Base-by-base conservation (phyloP, 2,888 invertebrate genomes). In the Galeruca laticollis region DNA sequence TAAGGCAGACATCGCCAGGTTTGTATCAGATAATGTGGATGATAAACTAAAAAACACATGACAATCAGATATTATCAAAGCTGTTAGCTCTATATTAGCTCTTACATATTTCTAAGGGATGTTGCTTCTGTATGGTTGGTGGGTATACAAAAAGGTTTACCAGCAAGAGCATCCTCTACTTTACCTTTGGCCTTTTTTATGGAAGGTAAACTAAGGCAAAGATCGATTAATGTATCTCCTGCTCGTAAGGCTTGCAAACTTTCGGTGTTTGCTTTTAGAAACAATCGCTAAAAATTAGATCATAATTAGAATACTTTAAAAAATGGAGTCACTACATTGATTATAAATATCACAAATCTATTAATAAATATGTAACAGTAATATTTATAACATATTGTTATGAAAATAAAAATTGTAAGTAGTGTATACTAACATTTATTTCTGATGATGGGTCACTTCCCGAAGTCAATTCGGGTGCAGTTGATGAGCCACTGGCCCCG, bases 11-110 rank as follows among this genome's bases (percentile, higher is more conserved):
- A 93, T 92, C 69, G 95, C 94, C 54, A 96, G 91, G 70, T 90
- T 90, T 72, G 97, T 92, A 83, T 97, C 97, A 72, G 93, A 92
- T 71, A 95, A 91, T 76, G 96, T 90, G 75, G 93, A 91, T 75
- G 93, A 91, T 77, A 95, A 89, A 77, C 94, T 94, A 83, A 0
- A 85, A 84, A 61, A 74, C 26, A 72, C 64, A 60, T 57, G 40
- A 18, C 21, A 33, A 26, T 62, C 10, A 26, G 26, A 6, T 26
- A 26, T 26, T 26, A 26, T 35, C 13, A 10, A 54, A 51, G 10
- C 10, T 13, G 13, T 51, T 51, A n/a, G 1, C 35, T 60, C 52
- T 10, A 52, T 40, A 15, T 40, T 37, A 47, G 3, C 9, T 74
- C 79, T 78, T 82, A 90, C 89, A 87, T 87, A 82, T 90, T 89